Evolutionary conservation across 2,113 vertebrate species (phyloP), one percentile per base, ranked within the genome.

Genomic region (Solenodon paradoxus): DNA sequence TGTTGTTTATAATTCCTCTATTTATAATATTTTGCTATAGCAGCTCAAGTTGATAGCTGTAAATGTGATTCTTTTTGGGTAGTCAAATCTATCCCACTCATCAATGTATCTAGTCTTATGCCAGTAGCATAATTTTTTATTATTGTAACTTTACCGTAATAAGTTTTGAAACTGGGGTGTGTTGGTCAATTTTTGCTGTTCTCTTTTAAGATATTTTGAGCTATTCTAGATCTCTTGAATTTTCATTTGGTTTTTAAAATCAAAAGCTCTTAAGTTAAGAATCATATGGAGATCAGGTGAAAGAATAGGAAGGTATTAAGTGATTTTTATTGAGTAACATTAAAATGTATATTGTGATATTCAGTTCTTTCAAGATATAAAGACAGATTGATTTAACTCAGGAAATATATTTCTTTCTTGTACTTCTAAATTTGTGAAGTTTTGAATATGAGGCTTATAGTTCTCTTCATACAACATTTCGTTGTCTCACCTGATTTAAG

Each of bases 301-400:
- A 19, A 75, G 61, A n/a, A 4, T 6, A 45, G 40, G 7, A 15
- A 88, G 53, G 17, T 5, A 79, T 5, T 86, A 88, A 85, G 40
- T 75, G n/a, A 88, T 77, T 95, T 95, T 84, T 53, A 82, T 80
- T 95, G 94, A 92, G 64, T 95, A 80, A 92, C 13, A 90, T 87
- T 80, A 93, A 96, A 92, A 80, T 95, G 69, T 55, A 63, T 69
- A 64, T 82, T 64, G 28, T 95, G 45, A 40, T 24, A 78, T 72
- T 8, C 1, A 45, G 1, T 19, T 86, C 9, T 28, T 90, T 93
- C 42, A 88, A 24, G n/a, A 59, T 38, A 90, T 63, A 96, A 93
- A 66, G 81, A n/a, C n/a, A n/a, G n/a, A 86, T 72, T n/a, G 7
- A 6, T 75, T 95, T 92, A 30, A 74, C 13, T 92, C 4, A 32